phyloP scores from a whole-genome alignment of 2,888 invertebrate genomes.

The Hybos culiciformis region DNA sequence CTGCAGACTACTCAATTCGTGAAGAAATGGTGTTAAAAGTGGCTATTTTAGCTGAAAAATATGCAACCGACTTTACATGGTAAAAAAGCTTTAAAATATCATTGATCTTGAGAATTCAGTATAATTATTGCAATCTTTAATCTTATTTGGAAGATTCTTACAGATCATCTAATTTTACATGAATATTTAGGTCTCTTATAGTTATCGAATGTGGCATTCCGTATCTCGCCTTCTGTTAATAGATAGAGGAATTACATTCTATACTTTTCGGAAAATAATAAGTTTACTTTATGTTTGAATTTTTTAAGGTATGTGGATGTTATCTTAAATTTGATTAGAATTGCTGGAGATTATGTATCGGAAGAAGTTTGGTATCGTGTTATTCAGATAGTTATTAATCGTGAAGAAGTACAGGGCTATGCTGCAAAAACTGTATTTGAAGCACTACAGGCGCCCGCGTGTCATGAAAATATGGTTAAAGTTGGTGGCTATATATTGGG shows the following conservation, averaged over 20 bases:
- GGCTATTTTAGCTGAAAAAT: conserved; percentile 97
- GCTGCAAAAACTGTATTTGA: conserved; percentile 99
- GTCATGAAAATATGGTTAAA: conserved; percentile 99
- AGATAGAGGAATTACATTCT: too few species aligned
- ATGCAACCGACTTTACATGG: conserved; percentile 99
- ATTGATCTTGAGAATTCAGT: too few species aligned
- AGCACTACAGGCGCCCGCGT: conserved; percentile 96
- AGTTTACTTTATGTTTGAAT: too few species aligned
- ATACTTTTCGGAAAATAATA: too few species aligned
- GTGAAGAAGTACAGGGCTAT: conserved; percentile 99
- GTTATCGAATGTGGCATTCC: too few species aligned
- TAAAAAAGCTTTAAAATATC: too few species aligned
- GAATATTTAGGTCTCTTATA: too few species aligned
- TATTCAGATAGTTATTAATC: conserved; percentile 97
- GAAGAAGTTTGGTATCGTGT: conserved; percentile 99
- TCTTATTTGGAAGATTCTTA: too few species aligned
- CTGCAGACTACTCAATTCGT: conserved; percentile 97
- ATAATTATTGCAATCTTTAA: too few species aligned
- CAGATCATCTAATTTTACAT: too few species aligned
- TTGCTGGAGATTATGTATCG: conserved; percentile 98
- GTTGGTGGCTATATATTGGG: conserved; percentile 98
- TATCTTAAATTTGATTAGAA: conserved; percentile 94
- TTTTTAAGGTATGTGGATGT: conserved; percentile 74
- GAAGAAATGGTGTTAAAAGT: conserved; percentile 99
- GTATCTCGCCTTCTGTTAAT: too few species aligned